Percentiles rank a stretch among this genome's conserved stretches.
These are phyloP conservation scores for Leptinotarsa lineolata DNA, from an alignment of 1,140 invertebrate species.

Conservation along the genomic window DNA sequence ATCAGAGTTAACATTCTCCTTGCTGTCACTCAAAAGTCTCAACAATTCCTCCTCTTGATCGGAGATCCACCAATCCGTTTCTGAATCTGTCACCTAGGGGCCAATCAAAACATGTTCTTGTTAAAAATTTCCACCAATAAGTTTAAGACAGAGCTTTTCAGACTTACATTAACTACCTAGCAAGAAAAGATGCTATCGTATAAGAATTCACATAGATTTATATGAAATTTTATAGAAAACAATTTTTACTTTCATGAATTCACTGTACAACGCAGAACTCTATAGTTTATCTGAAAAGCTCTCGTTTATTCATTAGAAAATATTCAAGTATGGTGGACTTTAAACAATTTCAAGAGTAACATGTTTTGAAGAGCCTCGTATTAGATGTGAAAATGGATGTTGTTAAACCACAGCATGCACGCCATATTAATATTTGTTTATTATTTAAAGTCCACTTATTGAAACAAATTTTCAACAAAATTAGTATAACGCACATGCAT, in stretches of 20 bases:
- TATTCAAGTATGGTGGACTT: slow-evolving; percentile 47
- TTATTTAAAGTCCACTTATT: slow-evolving; percentile 52
- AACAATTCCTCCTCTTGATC: slow-evolving; percentile 82
- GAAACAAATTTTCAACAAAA: slow-evolving; percentile 9
- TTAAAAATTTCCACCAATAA: slow-evolving; percentile 42
- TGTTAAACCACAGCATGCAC: slow-evolving; percentile 24
- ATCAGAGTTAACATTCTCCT: slow-evolving; percentile 53
- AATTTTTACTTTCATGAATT: too few relatives aligned
- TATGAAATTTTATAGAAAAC: too few relatives aligned
- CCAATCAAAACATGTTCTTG: slow-evolving; percentile 55
- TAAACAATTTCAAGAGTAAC: slow-evolving; percentile 44
- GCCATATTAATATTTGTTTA: slow-evolving; percentile 30
- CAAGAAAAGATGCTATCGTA: not conserved
- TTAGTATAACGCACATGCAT: slow-evolving; percentile 36
- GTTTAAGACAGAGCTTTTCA: not conserved
- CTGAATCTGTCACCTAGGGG: slow-evolving; percentile 63
- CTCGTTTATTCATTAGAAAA: too few relatives aligned
- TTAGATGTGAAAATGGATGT: slow-evolving; percentile 18
- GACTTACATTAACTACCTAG: not conserved
- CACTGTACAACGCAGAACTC: too few relatives aligned
- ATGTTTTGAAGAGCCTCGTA: slow-evolving; percentile 47
- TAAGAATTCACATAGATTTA: not conserved
- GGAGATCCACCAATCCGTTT: slow-evolving; percentile 76
- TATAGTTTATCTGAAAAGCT: too few relatives aligned
- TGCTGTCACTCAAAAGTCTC: slow-evolving; percentile 63